These are phyloP conservation scores for Enteromius anoplus DNA, from an alignment of 2,797 vertebrate genomes.

Conservation along the genomic window DNA sequence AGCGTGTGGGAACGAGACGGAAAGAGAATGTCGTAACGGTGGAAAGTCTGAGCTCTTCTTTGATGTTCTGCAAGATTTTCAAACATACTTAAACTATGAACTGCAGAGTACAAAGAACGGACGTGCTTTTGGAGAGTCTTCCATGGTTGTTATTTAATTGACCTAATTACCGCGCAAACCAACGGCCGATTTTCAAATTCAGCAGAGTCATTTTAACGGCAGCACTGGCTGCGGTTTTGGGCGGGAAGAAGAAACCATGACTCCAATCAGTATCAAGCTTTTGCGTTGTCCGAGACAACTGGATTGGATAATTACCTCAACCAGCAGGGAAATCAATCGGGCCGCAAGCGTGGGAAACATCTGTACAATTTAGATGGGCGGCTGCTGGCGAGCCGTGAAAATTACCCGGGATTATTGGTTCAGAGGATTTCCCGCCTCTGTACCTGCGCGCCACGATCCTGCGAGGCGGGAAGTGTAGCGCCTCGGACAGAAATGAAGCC, in stretches of 20 bases:
- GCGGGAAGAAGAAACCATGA: conserved; percentile 38
- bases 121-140: conserved; percentile 7
- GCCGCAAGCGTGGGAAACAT: conserved; percentile 63
- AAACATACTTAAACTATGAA: conserved; percentile 15
- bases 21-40: background rate
- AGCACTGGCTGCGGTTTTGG: conserved; percentile 41
- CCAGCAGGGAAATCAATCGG: conserved; percentile 60
- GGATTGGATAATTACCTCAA: conserved; percentile 53
- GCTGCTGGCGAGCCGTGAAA: conserved; percentile 54
- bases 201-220: conserved; percentile 39
- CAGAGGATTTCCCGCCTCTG: conserved; percentile 54
- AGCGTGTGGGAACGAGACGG: conserved; percentile 1
- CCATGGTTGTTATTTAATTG: conserved; percentile 16
- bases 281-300: conserved; percentile 39
- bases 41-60: conserved; percentile 6
- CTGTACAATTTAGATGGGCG: conserved; percentile 55
- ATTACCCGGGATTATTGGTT: conserved; percentile 61
- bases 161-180: background rate
- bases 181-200: conserved; percentile 14
- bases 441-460: conserved; percentile 57
- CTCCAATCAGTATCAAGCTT: conserved; percentile 23
- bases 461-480: conserved; percentile 33
- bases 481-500: conserved; percentile 55
- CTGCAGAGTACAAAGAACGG: background rate
- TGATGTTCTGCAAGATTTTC: background rate